These are phyloP conservation scores for Trematocara stigmaticum DNA, from an alignment of 2,113 vertebrate genomes.

Conservation along the genomic window DNA sequence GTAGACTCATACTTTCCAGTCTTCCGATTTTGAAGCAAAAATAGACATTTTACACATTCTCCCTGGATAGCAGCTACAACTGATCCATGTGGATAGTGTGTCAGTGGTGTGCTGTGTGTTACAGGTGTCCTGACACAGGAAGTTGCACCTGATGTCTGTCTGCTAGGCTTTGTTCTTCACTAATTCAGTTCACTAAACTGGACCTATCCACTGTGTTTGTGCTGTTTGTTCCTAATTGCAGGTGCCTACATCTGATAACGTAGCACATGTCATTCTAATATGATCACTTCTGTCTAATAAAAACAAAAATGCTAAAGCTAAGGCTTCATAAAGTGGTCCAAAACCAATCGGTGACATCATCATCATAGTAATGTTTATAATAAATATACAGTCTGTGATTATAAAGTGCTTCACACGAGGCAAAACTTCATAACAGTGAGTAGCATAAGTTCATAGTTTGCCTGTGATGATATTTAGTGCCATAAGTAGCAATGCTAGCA, in stretches of 20 bases:
- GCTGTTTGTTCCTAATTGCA: neutral
- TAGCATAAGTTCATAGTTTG: neutral
- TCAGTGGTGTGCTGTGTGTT: neutral
- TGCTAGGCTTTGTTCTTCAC: rapidly evolving
- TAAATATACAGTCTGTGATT: neutral
- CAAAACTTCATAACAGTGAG: neutral
- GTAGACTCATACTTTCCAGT: neutral
- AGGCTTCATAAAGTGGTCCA: neutral
- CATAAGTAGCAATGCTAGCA: neutral
- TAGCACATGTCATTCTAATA: neutral
- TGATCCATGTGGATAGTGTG: neutral
- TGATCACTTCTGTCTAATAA: neutral
- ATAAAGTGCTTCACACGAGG: neutral
- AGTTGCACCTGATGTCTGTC: neutral
- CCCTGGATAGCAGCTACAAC: neutral
- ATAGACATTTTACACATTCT: neutral
- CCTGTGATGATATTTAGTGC: neutral
- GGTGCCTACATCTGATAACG: neutral
- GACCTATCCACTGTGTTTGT: rapidly evolving
- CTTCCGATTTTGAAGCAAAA: rapidly evolving
- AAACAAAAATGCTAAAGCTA: neutral
- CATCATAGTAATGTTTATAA: rapidly evolving
- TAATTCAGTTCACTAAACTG: neutral
- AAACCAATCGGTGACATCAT: neutral
- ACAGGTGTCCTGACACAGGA: neutral